These are phyloP conservation scores for Chionodraco myersi DNA, from an alignment of 2,113 vertebrate genomes.

Conservation along the genomic window DNA sequence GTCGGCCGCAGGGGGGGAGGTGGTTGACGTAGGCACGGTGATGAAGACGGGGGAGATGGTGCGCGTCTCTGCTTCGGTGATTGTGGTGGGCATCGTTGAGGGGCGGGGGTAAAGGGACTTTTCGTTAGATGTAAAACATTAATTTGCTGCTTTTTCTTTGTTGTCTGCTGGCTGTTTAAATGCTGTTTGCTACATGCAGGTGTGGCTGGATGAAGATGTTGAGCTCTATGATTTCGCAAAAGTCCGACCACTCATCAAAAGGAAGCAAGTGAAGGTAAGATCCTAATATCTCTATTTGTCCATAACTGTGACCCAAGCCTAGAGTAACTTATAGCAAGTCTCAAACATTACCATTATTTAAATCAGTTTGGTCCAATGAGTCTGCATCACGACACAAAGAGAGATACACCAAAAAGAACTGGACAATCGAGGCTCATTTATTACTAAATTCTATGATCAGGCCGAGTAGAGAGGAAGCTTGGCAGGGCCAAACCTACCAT, in stretches of 20 bases:
- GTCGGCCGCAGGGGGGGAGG: too few species aligned
- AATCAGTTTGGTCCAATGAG: background rate
- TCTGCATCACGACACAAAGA: background rate
- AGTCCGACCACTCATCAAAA: conserved; percentile 86
- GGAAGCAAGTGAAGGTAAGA: conserved; percentile 87
- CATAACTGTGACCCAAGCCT: background rate
- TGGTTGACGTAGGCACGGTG: too few species aligned
- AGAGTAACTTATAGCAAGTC: background rate
- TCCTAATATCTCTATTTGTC: background rate
- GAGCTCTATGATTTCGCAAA: conserved; percentile 87
- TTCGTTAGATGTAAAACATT: background rate
- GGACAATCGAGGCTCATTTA: too few species aligned
- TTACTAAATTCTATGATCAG: background rate
- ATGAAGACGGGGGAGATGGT: too few species aligned
- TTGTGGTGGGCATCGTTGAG: too few species aligned
- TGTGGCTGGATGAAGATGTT: conserved; percentile 88
- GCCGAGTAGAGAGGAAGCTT: too few species aligned
- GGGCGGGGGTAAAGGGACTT: too few species aligned
- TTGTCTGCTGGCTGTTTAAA: background rate
- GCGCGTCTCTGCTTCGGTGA: too few species aligned
- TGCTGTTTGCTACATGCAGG: conserved; percentile 42
- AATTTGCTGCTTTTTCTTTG: background rate
- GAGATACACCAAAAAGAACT: background rate
- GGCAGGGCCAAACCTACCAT: background rate
- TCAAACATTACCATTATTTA: background rate